A percentile compares a stretch with the other conserved stretches of the same genome.
Evolutionary conservation across 2,888 invertebrate species (phyloP).

Genomic region (Drosophila picticornis): DNA sequence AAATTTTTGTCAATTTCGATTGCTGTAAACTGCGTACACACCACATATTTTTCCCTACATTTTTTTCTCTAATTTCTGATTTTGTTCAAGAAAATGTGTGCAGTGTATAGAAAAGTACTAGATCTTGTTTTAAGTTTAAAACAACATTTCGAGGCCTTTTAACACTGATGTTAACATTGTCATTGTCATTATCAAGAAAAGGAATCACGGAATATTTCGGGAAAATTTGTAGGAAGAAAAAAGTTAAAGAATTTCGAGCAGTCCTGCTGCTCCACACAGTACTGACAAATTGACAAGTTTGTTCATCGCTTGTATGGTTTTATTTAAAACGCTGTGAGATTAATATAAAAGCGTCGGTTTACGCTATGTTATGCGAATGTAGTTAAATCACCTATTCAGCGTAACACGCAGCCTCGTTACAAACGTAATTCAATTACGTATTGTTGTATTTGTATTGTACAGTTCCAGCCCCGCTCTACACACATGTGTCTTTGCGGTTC

Average conservation of each 20-base stretch:
- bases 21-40: neutral
- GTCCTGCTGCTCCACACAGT: constrained; percentile 39
- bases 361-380: constrained; percentile 85
- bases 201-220: neutral
- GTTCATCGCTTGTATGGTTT: constrained; percentile 48
- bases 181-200: too few species aligned
- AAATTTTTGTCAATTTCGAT: neutral
- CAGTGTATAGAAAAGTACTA: neutral
- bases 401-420: constrained; percentile 85
- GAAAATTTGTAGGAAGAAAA: neutral
- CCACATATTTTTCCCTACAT: neutral
- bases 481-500: neutral
- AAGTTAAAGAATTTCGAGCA: neutral
- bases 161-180: neutral
- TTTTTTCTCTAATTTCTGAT: neutral
- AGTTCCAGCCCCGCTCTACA: neutral
- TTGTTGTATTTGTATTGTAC: neutral
- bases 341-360: constrained; percentile 81
- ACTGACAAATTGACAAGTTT: constrained; percentile 61
- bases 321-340: constrained; percentile 79
- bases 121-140: neutral
- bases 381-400: constrained; percentile 65
- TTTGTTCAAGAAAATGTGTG: neutral
- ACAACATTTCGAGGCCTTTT: neutral
- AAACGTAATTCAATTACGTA: constrained; percentile 26